Base-by-base conservation (phyloP, 1,140 invertebrate species). In the Aphelinus certus region DNA sequence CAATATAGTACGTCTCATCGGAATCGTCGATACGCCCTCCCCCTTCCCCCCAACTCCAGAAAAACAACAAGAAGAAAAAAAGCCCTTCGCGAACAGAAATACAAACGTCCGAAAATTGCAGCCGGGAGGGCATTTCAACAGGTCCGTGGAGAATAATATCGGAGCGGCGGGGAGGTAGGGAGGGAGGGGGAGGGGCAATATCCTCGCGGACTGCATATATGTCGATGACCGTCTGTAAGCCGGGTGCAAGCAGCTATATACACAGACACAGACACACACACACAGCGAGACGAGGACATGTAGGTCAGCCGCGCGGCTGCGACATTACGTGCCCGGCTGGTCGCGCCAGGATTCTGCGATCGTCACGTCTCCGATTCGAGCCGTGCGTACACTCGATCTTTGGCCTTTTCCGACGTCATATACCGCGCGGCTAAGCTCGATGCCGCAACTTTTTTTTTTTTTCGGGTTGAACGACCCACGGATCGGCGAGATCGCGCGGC, bases 251-350 rank as follows among this genome's bases (percentile, higher is more conserved):
- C 7, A 47, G 7, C 9, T 63, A 61, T 26, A 26, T 26, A 26
- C 43, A 4, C 45, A 47, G 6, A 10, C 47, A 48, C 3, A 49
- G 49, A 48, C 0, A 53, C 51, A 53, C 51, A 9, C 4, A 53
- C 51, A 53, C 9, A 53, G 51, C 4, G 51, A 53, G 60, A 45
- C 26, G 60, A 5, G 76, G 71, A 80, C 78, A 85, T 85, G 76
- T 85, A 84, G 83, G 83, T 83, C 83, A 84, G 76, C 75, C 81
- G 76, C 81, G 76, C 68, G 80, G 83, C 81, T 84, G 83, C 83
- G 83, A 84, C 82, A 84, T 72, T 83, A 85, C 83, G 83, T 85
- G 83, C 81, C 79, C 71, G 69, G 79, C 75, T 78, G 80, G 70
- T 62, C 57, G 78, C 80, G 79, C 74, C 80, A 76, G 75, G 73